Conservation (phyloP, 2,888 invertebrate genomes). For the Habroteleia sp. region DNA sequence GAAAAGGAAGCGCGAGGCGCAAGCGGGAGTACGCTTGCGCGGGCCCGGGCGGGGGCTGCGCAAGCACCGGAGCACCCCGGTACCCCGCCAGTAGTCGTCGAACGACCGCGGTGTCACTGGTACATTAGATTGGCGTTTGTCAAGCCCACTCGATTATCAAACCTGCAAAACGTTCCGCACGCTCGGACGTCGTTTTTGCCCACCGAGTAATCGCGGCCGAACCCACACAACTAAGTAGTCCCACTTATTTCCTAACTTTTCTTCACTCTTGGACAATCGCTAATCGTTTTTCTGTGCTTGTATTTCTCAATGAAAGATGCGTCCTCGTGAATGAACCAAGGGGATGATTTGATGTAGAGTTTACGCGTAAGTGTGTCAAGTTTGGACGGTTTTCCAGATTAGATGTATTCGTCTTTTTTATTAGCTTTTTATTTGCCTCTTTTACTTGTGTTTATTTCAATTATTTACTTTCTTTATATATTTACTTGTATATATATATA, state of each 20-base stretch:
- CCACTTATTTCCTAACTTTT: background rate
- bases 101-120: conserved; percentile 71
- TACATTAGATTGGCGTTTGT: conserved; percentile 56
- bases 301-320: conserved; percentile 2
- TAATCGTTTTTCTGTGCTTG: background rate
- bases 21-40: conserved; percentile 70
- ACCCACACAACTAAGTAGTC: background rate
- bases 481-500: no score
- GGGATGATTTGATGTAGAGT: conserved; percentile 13
- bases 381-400: conserved; percentile 10
- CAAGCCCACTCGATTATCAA: conserved; percentile 30
- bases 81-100: conserved; percentile 73
- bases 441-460: no score
- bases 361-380: conserved; percentile 44
- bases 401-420: no score
- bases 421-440: no score
- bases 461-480: no score
- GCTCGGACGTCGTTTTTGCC: background rate
- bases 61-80: conserved; percentile 67
- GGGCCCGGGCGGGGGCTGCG: conserved; percentile 77
- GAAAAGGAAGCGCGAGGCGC: conserved; percentile 61
- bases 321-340: conserved; percentile 2
- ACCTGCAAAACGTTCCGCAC: conserved; percentile 10
- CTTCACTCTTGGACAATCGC: background rate
- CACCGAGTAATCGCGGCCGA: background rate